phyloP scores from a whole-genome alignment of 2,113 vertebrate species.

The Nematolebias whitei region DNA sequence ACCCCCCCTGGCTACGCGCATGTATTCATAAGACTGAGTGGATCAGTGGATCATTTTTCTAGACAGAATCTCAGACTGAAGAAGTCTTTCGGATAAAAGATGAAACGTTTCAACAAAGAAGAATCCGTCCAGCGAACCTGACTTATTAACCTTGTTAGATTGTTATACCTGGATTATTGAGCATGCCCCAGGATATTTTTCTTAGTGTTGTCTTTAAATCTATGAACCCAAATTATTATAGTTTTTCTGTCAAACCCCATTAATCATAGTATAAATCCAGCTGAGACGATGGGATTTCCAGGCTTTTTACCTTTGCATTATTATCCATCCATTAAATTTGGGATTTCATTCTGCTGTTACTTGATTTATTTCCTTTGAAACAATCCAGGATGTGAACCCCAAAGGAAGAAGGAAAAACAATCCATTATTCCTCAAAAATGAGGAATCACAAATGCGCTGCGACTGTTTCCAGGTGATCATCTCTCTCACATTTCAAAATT shows the following conservation, averaged over 20 bases:
- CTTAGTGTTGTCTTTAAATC: not conserved
- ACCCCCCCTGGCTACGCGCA: too few species aligned
- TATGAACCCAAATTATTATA: not conserved
- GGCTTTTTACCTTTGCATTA: not conserved
- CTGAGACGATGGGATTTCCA: conserved; percentile 13
- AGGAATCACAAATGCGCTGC: conserved; percentile 47
- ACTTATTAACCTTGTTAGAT: too few species aligned
- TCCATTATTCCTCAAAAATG: conserved; percentile 55
- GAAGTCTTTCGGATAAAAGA: too few species aligned
- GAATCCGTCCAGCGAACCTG: too few species aligned
- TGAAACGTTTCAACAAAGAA: too few species aligned
- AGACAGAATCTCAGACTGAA: too few species aligned
- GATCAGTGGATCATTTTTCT: too few species aligned
- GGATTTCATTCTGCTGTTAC: conserved; percentile 34
- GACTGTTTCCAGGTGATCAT: conserved; percentile 71
- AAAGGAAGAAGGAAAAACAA: conserved; percentile 54
- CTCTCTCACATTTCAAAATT: conserved; percentile 66
- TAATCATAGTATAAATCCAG: not conserved
- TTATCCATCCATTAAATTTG: conserved; percentile 17
- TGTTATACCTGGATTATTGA: too few species aligned
- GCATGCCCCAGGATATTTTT: too few species aligned
- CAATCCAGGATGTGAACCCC: conserved; percentile 22
- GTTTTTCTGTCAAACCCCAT: not conserved
- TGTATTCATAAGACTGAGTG: too few species aligned
- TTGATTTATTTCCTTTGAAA: conserved; percentile 29